These are phyloP conservation scores for Sardinella longiceps DNA, from an alignment of 2,797 vertebrate species.

Conservation along the genomic window DNA sequence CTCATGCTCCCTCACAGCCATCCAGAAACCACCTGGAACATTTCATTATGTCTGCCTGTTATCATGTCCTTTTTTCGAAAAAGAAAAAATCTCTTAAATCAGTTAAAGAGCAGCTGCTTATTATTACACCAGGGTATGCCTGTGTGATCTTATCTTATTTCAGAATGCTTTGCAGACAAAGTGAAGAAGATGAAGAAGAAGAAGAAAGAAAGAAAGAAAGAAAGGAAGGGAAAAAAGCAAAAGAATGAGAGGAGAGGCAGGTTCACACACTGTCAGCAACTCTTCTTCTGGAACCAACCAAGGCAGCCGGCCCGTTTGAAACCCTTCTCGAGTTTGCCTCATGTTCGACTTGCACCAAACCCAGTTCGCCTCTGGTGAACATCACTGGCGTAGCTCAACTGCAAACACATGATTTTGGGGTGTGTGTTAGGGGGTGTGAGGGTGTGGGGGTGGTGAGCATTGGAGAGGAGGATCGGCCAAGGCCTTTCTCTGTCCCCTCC, in stretches of 20 bases:
- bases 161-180: slow-evolving; percentile 65
- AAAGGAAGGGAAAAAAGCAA: slow-evolving; percentile 43
- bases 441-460: background rate
- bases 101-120: slow-evolving; percentile 75
- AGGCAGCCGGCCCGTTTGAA: slow-evolving; percentile 40
- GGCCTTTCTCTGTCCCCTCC: slow-evolving; percentile 29
- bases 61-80: slow-evolving; percentile 67
- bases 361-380: slow-evolving; percentile 44
- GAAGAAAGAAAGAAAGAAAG: slow-evolving; percentile 59
- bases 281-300: slow-evolving; percentile 40
- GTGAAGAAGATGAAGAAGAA: slow-evolving; percentile 57
- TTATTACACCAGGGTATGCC: slow-evolving; percentile 73
- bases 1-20: slow-evolving; percentile 50
- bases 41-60: slow-evolving; percentile 65
- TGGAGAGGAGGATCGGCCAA: slow-evolving; percentile 13
- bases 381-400: slow-evolving; percentile 39
- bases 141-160: slow-evolving; percentile 76
- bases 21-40: slow-evolving; percentile 50
- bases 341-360: slow-evolving; percentile 32
- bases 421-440: background rate
- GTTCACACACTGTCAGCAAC: slow-evolving; percentile 53
- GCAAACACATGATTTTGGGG: slow-evolving; percentile 35
- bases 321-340: slow-evolving; percentile 25
- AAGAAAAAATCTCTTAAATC: slow-evolving; percentile 72
- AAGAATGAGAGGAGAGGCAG: slow-evolving; percentile 58